Evolutionary conservation across 2,888 invertebrate species (phyloP).

Genomic region (Girardia tigrina): DNA sequence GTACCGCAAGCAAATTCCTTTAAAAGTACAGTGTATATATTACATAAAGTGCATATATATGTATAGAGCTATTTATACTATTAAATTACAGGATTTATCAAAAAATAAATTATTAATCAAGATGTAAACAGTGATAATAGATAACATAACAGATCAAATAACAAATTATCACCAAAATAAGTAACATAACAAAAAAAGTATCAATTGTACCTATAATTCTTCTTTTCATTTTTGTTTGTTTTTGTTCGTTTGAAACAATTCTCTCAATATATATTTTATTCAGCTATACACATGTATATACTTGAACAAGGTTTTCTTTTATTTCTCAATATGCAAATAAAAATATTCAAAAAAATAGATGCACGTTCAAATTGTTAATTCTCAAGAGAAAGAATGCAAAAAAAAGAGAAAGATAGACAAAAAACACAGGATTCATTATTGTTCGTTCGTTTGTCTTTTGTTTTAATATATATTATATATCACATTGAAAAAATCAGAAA

Average conservation of each 20-base stretch:
- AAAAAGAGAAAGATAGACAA: no score
- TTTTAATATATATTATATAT: no score
- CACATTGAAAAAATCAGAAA: conserved; percentile 19
- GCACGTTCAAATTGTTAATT: no score
- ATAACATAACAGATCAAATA: conserved; percentile 15
- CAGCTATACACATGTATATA: conserved; percentile 4
- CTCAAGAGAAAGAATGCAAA: not conserved
- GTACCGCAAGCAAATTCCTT: conserved; percentile 23
- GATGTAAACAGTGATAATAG: conserved; percentile 18
- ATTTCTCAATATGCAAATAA: no score
- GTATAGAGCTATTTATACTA: conserved; percentile 23
- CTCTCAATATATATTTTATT: not conserved
- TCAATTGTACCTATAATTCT: conserved; percentile 15
- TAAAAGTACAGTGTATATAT: conserved; percentile 20
- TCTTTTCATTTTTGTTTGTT: no score
- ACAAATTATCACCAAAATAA: conserved; percentile 23
- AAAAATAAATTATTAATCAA: conserved; percentile 23
- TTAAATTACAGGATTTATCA: conserved; percentile 16
- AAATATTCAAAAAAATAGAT: conserved; percentile 23
- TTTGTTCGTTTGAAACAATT: no score
- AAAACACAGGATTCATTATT: no score
- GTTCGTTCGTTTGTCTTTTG: no score
- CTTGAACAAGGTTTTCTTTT: no score
- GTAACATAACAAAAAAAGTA: conserved; percentile 23
- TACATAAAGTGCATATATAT: conserved; percentile 23